Evolutionary conservation across 2,797 vertebrate species (phyloP).

Genomic region (Mormyrus hasselquistii): DNA sequence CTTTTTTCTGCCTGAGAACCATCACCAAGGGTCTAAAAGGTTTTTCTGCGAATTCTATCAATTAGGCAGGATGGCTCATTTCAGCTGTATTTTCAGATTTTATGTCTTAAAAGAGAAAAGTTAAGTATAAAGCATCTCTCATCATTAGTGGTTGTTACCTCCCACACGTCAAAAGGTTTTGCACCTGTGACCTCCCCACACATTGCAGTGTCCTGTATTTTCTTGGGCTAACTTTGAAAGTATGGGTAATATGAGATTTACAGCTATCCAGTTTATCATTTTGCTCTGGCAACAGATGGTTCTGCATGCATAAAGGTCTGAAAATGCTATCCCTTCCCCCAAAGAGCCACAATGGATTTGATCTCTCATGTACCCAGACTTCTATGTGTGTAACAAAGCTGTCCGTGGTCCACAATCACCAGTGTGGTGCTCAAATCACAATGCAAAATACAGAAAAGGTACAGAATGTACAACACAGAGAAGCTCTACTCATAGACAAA

Average conservation of each 20-base stretch:
- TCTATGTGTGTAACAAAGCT: neutral
- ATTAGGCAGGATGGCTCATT: neutral
- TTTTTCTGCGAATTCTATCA: neutral
- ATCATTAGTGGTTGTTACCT: neutral
- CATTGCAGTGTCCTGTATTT: neutral
- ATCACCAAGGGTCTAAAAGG: neutral
- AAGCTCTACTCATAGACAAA: neutral
- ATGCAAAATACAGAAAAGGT: neutral
- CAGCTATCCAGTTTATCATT: neutral
- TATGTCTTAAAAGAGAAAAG: neutral
- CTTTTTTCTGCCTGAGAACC: neutral
- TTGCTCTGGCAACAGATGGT: neutral
- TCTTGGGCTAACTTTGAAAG: neutral
- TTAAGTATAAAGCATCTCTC: neutral
- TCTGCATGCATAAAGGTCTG: neutral
- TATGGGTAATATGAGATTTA: neutral
- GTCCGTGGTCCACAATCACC: neutral
- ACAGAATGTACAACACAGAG: neutral
- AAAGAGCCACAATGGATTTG: neutral
- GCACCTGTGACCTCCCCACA: neutral
- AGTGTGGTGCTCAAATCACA: neutral
- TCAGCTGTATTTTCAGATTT: neutral
- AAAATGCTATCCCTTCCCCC: neutral
- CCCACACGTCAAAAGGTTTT: neutral
- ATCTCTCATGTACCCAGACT: neutral